Conservation (phyloP, 2,888 invertebrate species). For the Trissonchulus sp. region DNA sequence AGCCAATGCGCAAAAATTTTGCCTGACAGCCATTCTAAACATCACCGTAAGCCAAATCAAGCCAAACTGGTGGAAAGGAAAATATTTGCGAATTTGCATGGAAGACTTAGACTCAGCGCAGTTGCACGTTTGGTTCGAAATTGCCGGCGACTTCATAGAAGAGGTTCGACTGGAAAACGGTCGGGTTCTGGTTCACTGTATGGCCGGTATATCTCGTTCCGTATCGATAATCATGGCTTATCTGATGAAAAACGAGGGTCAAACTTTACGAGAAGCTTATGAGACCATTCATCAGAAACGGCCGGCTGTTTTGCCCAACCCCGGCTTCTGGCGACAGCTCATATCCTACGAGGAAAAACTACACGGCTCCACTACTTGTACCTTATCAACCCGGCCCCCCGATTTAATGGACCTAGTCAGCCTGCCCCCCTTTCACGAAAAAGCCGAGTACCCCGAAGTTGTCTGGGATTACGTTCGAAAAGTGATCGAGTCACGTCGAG, state of each 20-base stretch:
- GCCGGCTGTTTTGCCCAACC: slow-evolving; percentile 74
- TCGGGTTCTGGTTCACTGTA: slow-evolving; percentile 68
- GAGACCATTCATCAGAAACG: slow-evolving; percentile 65
- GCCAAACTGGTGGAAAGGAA: not conserved
- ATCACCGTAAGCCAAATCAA: not conserved
- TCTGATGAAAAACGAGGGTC: slow-evolving; percentile 69
- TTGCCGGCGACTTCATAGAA: not conserved
- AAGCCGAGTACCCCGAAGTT: not conserved
- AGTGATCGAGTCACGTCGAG: too few relatives aligned
- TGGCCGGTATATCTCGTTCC: slow-evolving; percentile 76
- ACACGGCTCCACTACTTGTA: not conserved
- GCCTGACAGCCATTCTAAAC: not conserved
- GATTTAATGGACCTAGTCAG: not conserved
- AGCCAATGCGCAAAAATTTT: not conserved
- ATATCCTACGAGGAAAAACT: slow-evolving; percentile 70
- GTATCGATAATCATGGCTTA: slow-evolving; percentile 74
- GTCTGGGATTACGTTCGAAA: not conserved
- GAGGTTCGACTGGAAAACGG: slow-evolving; percentile 42
- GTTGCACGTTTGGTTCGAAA: not conserved
- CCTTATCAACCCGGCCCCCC: not conserved
- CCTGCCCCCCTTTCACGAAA: not conserved
- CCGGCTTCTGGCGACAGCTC: slow-evolving; percentile 76
- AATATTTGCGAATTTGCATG: not conserved
- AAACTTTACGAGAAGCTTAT: slow-evolving; percentile 70
- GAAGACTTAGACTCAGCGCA: not conserved